Percentiles rank a stretch among this genome's conserved stretches.
Conservation (phyloP, 2,113 vertebrate species). For the Cottus gobio region DNA sequence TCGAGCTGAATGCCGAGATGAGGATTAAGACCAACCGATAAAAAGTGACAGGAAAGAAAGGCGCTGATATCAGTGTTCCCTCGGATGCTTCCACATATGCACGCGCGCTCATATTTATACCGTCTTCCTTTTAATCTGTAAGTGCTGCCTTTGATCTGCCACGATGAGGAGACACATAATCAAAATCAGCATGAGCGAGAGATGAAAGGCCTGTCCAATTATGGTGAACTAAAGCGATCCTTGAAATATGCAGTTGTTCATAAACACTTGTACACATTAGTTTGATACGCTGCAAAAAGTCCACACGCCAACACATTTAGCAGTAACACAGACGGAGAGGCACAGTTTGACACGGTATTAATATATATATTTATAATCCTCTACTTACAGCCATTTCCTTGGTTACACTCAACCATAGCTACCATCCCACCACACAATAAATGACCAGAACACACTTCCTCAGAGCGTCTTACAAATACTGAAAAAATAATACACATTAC, state of each 20-base stretch:
- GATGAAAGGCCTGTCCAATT: conserved; percentile 74
- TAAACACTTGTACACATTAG: conserved; percentile 71
- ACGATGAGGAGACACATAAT: conserved; percentile 67
- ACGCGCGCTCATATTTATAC: conserved; percentile 21
- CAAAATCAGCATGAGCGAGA: conserved; percentile 55
- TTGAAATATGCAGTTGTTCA: conserved; percentile 61
- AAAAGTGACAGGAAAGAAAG: conserved; percentile 39
- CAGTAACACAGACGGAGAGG: conserved; percentile 9
- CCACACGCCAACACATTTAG: conserved; percentile 5
- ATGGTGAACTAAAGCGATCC: conserved; percentile 52
- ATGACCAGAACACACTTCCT: background rate
- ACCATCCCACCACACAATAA: conserved; percentile 5
- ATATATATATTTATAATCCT: background rate
- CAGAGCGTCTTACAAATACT: background rate
- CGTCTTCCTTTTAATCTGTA: conserved; percentile 68
- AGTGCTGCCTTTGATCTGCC: conserved; percentile 74
- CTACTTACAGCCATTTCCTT: background rate
- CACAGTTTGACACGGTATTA: conserved; percentile 28
- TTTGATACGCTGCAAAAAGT: conserved; percentile 1
- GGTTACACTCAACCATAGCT: conserved; percentile 14
- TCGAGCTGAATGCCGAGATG: conserved; percentile 18
- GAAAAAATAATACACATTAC: background rate
- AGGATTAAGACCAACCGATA: conserved; percentile 56
- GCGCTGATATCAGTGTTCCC: conserved; percentile 39
- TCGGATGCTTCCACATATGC: background rate